phyloP scores from a whole-genome alignment of 2,797 vertebrate genomes.

The Psittacula derbiana region DNA sequence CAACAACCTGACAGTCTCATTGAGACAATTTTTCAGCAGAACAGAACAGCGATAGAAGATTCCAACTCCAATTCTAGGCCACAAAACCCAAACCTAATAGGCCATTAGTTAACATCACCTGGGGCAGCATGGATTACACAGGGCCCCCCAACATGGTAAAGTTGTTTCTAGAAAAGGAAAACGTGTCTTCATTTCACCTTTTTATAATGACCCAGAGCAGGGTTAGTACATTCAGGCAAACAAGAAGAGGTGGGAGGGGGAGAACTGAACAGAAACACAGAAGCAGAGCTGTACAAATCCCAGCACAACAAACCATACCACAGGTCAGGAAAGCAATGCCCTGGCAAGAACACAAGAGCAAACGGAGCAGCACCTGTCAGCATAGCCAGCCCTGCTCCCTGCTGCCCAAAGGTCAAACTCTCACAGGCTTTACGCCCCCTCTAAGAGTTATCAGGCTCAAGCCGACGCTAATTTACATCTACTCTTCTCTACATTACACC shows the following conservation, averaged over 20 bases:
- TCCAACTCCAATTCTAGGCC: not conserved
- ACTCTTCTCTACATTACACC: not conserved
- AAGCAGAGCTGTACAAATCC: not conserved
- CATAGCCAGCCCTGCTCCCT: not conserved
- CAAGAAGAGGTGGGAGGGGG: not conserved
- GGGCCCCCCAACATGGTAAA: not conserved
- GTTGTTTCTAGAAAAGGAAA: not conserved
- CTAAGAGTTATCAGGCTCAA: not conserved
- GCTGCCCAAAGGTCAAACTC: not conserved
- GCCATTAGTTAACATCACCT: not conserved
- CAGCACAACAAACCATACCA: fast-evolving
- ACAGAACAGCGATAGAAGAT: not conserved
- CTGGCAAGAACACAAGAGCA: not conserved
- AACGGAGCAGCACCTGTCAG: not conserved
- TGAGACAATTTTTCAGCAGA: not conserved
- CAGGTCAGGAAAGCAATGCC: not conserved
- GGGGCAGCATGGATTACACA: not conserved
- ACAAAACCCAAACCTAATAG: not conserved
- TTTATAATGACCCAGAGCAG: not conserved
- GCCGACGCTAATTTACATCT: not conserved
- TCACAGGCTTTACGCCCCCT: not conserved
- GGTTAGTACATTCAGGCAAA: fast-evolving
- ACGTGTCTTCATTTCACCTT: not conserved
- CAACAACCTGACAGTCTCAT: not conserved
- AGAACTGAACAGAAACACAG: not conserved